A percentile compares a stretch with the other conserved stretches of the same genome.
Conservation (phyloP, 2,113 vertebrate species). For the Oryzias woworae region DNA sequence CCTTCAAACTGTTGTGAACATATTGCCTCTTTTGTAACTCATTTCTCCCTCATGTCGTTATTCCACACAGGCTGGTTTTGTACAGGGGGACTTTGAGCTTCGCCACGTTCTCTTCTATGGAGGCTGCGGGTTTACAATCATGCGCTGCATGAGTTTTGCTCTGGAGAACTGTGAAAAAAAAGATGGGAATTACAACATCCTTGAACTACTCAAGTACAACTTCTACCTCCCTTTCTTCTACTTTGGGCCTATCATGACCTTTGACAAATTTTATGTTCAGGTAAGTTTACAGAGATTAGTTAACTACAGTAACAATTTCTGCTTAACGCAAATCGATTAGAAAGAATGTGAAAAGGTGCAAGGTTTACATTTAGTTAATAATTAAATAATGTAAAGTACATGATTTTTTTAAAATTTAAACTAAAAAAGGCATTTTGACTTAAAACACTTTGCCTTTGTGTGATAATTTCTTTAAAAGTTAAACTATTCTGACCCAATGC, state of each 20-base stretch:
- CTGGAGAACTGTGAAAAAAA: constrained; percentile 86
- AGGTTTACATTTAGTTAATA: too few species aligned
- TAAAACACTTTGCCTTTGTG: too few species aligned
- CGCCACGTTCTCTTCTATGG: constrained; percentile 91
- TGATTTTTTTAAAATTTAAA: too few species aligned
- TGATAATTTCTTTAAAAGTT: too few species aligned
- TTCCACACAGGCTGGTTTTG: constrained; percentile 75
- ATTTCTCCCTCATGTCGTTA: constrained; percentile 3
- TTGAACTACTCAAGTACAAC: constrained; percentile 96
- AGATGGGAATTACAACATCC: constrained; percentile 86
- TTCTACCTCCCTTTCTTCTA: constrained; percentile 99
- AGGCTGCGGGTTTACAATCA: constrained; percentile 88
- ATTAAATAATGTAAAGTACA: too few species aligned
- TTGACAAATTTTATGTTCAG: constrained; percentile 89
- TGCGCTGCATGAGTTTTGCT: constrained; percentile 94
- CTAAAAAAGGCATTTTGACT: too few species aligned
- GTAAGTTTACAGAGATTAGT: constrained; percentile 64
- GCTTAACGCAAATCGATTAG: rapidly evolving
- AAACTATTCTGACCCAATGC: too few species aligned
- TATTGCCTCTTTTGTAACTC: not conserved
- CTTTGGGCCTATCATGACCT: constrained; percentile 95
- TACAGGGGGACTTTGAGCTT: constrained; percentile 86
- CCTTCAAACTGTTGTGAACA: not conserved
- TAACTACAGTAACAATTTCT: not conserved
- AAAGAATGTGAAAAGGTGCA: too few species aligned